Percentiles rank a stretch among this genome's conserved stretches.
These are phyloP conservation scores for Acrobeloides nanus DNA, from an alignment of 2,888 invertebrate genomes.

Conservation along the genomic window DNA sequence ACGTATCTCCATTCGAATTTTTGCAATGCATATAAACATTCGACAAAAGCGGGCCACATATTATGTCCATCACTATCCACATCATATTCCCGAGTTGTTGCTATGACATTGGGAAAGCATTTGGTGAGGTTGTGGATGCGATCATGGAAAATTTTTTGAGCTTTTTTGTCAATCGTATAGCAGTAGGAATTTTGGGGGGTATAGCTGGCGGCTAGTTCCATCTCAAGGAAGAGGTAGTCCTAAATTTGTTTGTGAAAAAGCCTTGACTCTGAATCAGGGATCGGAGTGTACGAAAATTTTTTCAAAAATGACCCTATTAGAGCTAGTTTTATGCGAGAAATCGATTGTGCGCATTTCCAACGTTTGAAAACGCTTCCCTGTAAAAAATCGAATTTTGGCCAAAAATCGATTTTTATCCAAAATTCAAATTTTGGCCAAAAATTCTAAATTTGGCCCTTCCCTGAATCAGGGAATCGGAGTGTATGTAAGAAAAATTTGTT, in stretches of 20 bases:
- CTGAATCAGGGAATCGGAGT: no score
- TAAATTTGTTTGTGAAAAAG: not conserved
- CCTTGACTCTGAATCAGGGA: not conserved
- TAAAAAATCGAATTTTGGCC: no score
- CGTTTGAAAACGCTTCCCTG: no score
- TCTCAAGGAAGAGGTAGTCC: slow-evolving; percentile 10
- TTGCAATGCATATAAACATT: slow-evolving; percentile 8
- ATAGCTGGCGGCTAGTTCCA: slow-evolving; percentile 10
- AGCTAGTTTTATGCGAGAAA: no score
- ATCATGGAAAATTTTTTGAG: slow-evolving; percentile 3
- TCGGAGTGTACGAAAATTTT: not conserved
- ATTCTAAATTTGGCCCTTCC: no score
- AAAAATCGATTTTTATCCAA: no score
- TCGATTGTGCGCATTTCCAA: no score
- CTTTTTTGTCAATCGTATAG: slow-evolving; percentile 8
- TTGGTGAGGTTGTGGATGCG: slow-evolving; percentile 7
- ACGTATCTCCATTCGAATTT: slow-evolving; percentile 12
- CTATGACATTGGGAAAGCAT: slow-evolving; percentile 14
- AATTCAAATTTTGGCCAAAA: no score
- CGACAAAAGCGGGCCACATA: not conserved
- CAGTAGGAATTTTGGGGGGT: slow-evolving; percentile 13
- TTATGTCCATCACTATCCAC: slow-evolving; percentile 3
- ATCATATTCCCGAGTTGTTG: slow-evolving; percentile 8
- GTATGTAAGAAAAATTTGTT: no score
- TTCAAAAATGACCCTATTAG: no score